These are phyloP conservation scores for Chaenodraco wilsoni DNA, from an alignment of 2,797 vertebrate species.

Conservation along the genomic window DNA sequence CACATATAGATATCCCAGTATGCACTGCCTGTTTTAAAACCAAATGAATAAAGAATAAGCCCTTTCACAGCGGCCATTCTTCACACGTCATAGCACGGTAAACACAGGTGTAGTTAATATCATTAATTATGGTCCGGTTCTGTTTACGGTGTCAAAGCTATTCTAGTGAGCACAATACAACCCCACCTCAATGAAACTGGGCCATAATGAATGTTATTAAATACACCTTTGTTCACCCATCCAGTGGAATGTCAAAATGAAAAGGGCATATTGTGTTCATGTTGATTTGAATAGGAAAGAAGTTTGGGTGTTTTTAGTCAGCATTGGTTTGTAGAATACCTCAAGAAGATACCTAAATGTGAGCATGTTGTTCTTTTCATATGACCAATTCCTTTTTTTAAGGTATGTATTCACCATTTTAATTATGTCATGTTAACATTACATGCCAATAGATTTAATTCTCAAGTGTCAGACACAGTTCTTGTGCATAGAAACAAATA, in stretches of 20 bases:
- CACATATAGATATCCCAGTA: not conserved
- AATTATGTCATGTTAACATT: not conserved
- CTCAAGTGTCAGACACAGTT: not conserved
- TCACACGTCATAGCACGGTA: too few species aligned
- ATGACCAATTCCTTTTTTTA: accelerated
- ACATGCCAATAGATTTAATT: not conserved
- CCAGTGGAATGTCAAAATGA: too few species aligned
- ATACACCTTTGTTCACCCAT: too few species aligned
- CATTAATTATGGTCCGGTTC: too few species aligned
- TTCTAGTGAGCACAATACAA: too few species aligned
- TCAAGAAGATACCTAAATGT: not conserved
- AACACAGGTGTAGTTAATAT: too few species aligned
- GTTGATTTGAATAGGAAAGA: not conserved
- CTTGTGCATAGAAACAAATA: not conserved
- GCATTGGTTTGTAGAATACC: not conserved
- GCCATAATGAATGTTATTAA: too few species aligned
- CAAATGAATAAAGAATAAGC: not conserved
- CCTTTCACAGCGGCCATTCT: too few species aligned
- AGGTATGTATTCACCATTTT: not conserved
- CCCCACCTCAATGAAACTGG: too few species aligned
- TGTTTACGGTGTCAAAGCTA: too few species aligned
- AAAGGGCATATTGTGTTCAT: not conserved
- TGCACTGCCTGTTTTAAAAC: not conserved
- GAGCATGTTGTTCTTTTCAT: not conserved
- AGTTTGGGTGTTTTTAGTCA: not conserved